Evolutionary conservation across 30 jellyfish, hydroid and myxozoan species (phyloP).

Genomic region (Phacellophora camtschatica): DNA sequence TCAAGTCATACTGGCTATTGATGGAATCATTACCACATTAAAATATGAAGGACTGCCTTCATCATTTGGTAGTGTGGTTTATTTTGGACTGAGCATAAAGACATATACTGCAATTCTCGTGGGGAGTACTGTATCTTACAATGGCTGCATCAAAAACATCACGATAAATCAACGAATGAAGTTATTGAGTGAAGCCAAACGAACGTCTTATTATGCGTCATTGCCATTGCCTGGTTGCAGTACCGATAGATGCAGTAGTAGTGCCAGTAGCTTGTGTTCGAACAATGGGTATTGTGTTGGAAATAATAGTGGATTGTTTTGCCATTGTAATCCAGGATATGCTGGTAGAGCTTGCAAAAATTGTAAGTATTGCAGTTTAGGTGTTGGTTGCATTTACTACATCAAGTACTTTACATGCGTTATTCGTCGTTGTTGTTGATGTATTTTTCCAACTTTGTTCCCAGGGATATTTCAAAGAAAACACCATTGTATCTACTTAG

Average conservation of each 20-base stretch:
- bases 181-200: slow-evolving; percentile 14
- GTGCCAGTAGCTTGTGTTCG: background rate
- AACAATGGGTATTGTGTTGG: slow-evolving; percentile 59
- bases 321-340: slow-evolving; percentile 33
- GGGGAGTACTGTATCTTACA: slow-evolving; percentile 39
- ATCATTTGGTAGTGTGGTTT: slow-evolving; percentile 28
- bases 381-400: background rate
- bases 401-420: too few relatives aligned
- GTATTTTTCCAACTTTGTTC: too few relatives aligned
- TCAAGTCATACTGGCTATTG: background rate
- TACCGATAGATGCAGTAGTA: slow-evolving; percentile 17
- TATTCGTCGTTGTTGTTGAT: too few relatives aligned
- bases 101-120: slow-evolving; percentile 47
- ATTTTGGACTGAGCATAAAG: slow-evolving; percentile 46
- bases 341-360: slow-evolving; percentile 36
- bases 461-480: too few relatives aligned
- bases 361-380: slow-evolving; percentile 15
- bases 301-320: slow-evolving; percentile 38
- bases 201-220: slow-evolving; percentile 21
- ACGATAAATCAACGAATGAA: background rate
- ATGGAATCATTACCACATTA: background rate
- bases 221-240: slow-evolving; percentile 40
- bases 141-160: slow-evolving; percentile 31
- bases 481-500: too few relatives aligned
- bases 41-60: slow-evolving; percentile 3